Evolutionary conservation across 2,888 invertebrate genomes (phyloP).

Genomic region (Amblyjoppa proteus): DNA sequence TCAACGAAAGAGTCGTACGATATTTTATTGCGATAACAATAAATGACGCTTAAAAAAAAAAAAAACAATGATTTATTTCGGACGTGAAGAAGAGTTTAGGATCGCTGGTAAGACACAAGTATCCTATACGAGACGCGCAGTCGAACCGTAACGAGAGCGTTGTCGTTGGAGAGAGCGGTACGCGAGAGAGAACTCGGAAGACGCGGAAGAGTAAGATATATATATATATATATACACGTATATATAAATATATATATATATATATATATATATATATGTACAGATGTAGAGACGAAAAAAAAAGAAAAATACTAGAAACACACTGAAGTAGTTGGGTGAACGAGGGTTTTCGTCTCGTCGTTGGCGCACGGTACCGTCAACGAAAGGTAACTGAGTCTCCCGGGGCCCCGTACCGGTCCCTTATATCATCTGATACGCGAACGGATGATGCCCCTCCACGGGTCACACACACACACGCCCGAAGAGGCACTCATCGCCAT

Average conservation of each 20-base stretch:
- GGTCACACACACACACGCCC: conserved; percentile 47
- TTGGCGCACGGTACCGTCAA: conserved; percentile 66
- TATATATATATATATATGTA: conserved; percentile 1
- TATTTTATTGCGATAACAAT: background rate
- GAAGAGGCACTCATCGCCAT: conserved; percentile 29
- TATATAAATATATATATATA: conserved; percentile 28
- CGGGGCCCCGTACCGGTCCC: conserved; percentile 75
- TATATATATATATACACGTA: background rate
- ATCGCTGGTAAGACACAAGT: conserved; percentile 9
- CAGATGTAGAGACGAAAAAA: background rate
- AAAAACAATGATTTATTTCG: background rate
- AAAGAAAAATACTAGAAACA: conserved; percentile 32
- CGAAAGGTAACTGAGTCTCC: conserved; percentile 77
- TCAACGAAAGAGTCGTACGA: background rate
- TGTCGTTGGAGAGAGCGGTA: conserved; percentile 14
- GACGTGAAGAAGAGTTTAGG: background rate
- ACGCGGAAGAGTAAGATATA: conserved; percentile 1
- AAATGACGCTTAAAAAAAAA: background rate
- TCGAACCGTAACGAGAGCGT: conserved; percentile 36
- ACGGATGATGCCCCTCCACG: conserved; percentile 71
- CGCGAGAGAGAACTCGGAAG: background rate
- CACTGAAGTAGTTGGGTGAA: conserved; percentile 20
- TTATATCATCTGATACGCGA: conserved; percentile 76
- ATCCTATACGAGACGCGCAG: conserved; percentile 45
- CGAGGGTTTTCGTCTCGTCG: conserved; percentile 28